phyloP scores from a whole-genome alignment of 2,888 invertebrate genomes.

The Campoplex nolae region DNA sequence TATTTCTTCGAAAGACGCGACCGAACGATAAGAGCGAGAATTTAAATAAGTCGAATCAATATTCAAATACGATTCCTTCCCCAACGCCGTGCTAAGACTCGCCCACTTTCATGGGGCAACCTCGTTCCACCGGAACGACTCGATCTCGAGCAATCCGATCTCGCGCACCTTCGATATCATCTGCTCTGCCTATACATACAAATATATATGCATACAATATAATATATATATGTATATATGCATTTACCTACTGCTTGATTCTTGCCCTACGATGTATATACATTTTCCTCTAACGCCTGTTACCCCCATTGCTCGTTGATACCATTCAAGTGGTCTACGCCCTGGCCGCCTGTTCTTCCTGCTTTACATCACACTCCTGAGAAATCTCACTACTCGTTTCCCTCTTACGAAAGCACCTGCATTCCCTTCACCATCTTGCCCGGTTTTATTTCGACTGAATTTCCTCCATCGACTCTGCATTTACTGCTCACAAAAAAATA shows the following conservation, averaged over 20 bases:
- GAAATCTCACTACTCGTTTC: slow-evolving; percentile 31
- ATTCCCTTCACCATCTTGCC: background rate
- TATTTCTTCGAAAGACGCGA: slow-evolving; percentile 67
- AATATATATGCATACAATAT: background rate
- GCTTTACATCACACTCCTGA: slow-evolving; percentile 36
- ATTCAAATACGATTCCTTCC: slow-evolving; percentile 82
- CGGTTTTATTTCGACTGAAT: slow-evolving; percentile 49
- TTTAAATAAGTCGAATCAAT: slow-evolving; percentile 85
- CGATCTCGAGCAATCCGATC: slow-evolving; percentile 75
- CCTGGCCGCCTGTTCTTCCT: slow-evolving; percentile 37
- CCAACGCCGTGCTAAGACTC: slow-evolving; percentile 65
- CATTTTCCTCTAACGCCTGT: slow-evolving; percentile 51
- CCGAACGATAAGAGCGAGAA: slow-evolving; percentile 76
- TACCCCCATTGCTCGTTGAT: slow-evolving; percentile 50
- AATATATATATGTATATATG: background rate
- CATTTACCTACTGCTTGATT: slow-evolving; percentile 22
- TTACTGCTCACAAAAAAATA: background rate
- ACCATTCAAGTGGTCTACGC: slow-evolving; percentile 50
- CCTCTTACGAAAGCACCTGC: slow-evolving; percentile 29
- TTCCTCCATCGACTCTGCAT: slow-evolving; percentile 20
- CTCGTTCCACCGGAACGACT: slow-evolving; percentile 72
- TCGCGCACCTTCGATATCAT: slow-evolving; percentile 69
- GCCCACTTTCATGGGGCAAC: slow-evolving; percentile 71
- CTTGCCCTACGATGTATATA: slow-evolving; percentile 38
- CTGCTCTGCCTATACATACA: slow-evolving; percentile 29